Evolutionary conservation across 1,140 invertebrate species (phyloP), one percentile per base, ranked within the genome.

Genomic region (Drosophila sulfurigaster): DNA sequence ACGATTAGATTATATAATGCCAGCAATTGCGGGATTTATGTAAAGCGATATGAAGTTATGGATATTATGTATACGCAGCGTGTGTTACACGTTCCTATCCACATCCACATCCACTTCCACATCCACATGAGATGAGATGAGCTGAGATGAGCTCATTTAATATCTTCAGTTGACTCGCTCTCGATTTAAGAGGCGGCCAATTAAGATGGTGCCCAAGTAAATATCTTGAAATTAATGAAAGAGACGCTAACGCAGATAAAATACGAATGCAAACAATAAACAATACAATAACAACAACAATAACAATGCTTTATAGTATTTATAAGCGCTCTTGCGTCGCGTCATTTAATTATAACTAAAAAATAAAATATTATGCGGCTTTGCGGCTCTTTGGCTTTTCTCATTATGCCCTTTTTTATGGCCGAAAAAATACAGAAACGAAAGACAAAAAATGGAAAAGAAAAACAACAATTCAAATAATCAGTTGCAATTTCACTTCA

Each of bases 401-500:
- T 49, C 56, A 70, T 70, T 75, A 75, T 75, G 72, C 52, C 48
- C 72, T 52, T 62, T 69, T 74, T 75, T 62, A 75, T 76, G 73
- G 77, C 43, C 38, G 38, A 54, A 32, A 15, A 56, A 46, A 20
- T n/a, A 30, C n/a, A 16, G n/a, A 48, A 51, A 69, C 8, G 30
- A 46, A 43, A 72, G 10, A 38, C 35, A 38, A 38, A 7, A 25
- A 20, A 25, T 25, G 20, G 20, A 25, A 25, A 25, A 25, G 20
- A 25, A 28, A 68, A 66, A 38, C 57, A 58, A 52, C 49, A 59
- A 57, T 74, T 85, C 66, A 77, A 87, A 87, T 82, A 87, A 80
- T 88, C 80, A 78, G 83, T 72, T 71, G 85, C 83, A 89, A 89
- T 88, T 88, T 88, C 83, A 83, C 83, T 86, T 75, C 75, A 86